Percentiles rank a stretch among this genome's conserved stretches.
Conservation (phyloP, 1,140 invertebrate species). For the Oreohelix idahoensis region DNA sequence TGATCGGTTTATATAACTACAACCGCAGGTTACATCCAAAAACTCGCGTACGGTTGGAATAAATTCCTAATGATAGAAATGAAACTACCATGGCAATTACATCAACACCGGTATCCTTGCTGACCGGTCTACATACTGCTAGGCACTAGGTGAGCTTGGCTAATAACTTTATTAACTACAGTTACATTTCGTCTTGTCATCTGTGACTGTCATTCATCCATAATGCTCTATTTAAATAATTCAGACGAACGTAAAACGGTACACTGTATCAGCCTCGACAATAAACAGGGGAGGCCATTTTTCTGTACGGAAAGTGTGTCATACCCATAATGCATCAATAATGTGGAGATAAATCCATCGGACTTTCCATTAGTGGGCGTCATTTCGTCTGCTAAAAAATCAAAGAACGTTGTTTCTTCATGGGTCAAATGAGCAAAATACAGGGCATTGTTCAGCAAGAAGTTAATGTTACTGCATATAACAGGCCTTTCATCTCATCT, state of each 20-base stretch:
- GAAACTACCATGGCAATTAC: not conserved
- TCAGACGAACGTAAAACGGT: not conserved
- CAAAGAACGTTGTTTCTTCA: too few species aligned
- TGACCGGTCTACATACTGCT: not conserved
- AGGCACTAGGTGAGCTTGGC: not conserved
- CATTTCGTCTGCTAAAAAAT: not conserved
- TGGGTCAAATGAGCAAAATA: too few species aligned
- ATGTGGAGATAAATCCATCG: slow-evolving; percentile 40
- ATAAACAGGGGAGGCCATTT: slow-evolving; percentile 56
- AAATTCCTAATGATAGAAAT: not conserved
- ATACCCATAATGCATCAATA: slow-evolving; percentile 64
- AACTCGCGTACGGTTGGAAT: not conserved
- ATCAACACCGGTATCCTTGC: not conserved
- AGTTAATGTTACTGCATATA: too few species aligned
- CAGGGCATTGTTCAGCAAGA: too few species aligned
- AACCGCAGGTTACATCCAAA: not conserved
- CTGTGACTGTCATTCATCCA: not conserved
- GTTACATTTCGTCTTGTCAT: not conserved
- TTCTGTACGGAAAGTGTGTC: slow-evolving; percentile 65
- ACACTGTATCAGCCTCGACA: not conserved
- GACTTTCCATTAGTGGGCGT: slow-evolving; percentile 29
- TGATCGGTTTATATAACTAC: slow-evolving; percentile 33
- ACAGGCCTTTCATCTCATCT: too few species aligned
- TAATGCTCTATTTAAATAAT: not conserved
- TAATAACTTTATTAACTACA: not conserved